Conservation (phyloP, 1,140 invertebrate species). For the Penaeus indicus region DNA sequence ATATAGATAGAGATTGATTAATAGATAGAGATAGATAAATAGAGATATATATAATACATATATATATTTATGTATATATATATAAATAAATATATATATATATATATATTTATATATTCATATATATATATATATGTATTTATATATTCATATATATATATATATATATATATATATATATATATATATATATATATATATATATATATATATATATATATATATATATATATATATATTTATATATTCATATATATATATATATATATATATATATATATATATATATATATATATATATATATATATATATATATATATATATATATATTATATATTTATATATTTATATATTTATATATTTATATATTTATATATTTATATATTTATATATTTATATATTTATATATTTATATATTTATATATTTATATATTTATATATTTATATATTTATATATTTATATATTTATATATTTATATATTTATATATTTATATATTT, state of each 20-base stretch:
- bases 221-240: slow-evolving; percentile 6
- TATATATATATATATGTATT: not conserved
- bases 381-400: not conserved
- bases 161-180: not conserved
- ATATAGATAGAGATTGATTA: not conserved
- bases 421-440: not conserved
- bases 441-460: not conserved
- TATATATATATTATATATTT: not conserved
- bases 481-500: slow-evolving; percentile 1
- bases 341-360: not conserved
- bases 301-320: too few relatives aligned
- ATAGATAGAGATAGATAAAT: not conserved
- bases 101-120: not conserved
- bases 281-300: not conserved
- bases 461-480: not conserved
- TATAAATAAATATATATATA: not conserved
- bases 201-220: slow-evolving; percentile 8
- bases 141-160: not conserved
- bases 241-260: not conserved
- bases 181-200: slow-evolving; percentile 5
- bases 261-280: not conserved
- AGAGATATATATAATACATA: not conserved
- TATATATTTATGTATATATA: not conserved
- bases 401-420: not conserved
- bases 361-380: not conserved